phyloP scores from a whole-genome alignment of 1,140 invertebrate genomes.

The Theocolax elegans region DNA sequence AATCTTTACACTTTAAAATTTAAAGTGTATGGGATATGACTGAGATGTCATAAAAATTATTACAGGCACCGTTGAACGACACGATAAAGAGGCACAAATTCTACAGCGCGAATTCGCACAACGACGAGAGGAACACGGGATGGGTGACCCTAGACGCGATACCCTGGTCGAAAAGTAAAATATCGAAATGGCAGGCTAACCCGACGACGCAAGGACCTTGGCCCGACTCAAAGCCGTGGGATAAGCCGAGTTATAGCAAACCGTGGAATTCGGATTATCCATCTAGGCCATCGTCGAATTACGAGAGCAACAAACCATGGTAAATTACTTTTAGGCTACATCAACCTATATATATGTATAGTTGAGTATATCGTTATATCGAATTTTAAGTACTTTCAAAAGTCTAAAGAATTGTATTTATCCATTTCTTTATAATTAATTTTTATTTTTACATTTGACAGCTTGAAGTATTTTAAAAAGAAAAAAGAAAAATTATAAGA shows the following conservation, averaged over 20 bases:
- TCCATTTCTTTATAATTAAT: too few species aligned
- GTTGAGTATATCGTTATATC: too few species aligned
- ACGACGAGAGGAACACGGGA: conserved; percentile 73
- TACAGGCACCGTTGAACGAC: conserved; percentile 57
- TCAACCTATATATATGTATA: too few species aligned
- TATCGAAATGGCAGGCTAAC: conserved; percentile 81
- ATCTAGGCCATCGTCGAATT: conserved; percentile 48
- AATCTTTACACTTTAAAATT: too few species aligned
- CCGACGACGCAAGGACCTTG: conserved; percentile 64
- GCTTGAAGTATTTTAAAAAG: too few species aligned
- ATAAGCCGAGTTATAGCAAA: conserved; percentile 52
- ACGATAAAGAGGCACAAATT: conserved; percentile 63
- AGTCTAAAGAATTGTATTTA: too few species aligned
- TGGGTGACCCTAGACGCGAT: conserved; percentile 83
- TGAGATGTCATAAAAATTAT: too few species aligned
- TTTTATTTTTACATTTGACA: too few species aligned
- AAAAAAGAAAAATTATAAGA: too few species aligned
- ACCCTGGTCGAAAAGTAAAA: conserved; percentile 82
- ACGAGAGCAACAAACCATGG: conserved; percentile 55
- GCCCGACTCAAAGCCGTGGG: conserved; percentile 62
- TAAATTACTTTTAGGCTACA: conserved; percentile 39
- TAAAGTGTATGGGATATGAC: too few species aligned
- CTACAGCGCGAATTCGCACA: conserved; percentile 64
- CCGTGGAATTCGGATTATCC: conserved; percentile 54
- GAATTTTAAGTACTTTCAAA: too few species aligned